Evolutionary conservation across 2,113 vertebrate genomes (phyloP).

Genomic region (Amblyopsis rosae): DNA sequence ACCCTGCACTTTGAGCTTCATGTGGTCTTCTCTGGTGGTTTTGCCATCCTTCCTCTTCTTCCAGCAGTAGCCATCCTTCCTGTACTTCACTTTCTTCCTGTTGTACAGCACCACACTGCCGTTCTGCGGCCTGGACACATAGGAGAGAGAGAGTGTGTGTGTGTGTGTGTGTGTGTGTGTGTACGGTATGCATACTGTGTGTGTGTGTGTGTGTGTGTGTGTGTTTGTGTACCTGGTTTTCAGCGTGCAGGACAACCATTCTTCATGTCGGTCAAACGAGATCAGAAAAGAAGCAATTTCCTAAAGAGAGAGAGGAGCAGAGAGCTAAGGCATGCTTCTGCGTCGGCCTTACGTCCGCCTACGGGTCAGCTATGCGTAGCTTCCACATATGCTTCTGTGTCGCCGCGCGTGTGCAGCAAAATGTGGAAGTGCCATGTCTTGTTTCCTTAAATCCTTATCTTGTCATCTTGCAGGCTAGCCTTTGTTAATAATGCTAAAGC

Average conservation of each 20-base stretch:
- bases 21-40: slow-evolving; percentile 89
- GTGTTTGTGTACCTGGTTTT: slow-evolving; percentile 80
- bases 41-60: slow-evolving; percentile 93
- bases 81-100: slow-evolving; percentile 91
- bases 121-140: slow-evolving; percentile 81
- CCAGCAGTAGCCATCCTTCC: slow-evolving; percentile 91
- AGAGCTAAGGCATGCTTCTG: no score
- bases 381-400: no score
- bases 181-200: no score
- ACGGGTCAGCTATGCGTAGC: no score
- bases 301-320: slow-evolving; percentile 55
- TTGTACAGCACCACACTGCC: slow-evolving; percentile 91
- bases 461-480: no score
- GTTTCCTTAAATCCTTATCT: no score
- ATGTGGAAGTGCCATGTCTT: no score
- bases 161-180: no score
- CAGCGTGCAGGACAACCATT: slow-evolving; percentile 85
- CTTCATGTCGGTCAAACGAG: slow-evolving; percentile 88
- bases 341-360: no score
- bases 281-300: slow-evolving; percentile 90
- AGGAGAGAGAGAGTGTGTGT: neutral
- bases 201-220: neutral
- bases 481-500: no score
- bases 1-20: slow-evolving; percentile 84
- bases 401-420: no score